Percentiles rank a stretch among this genome's conserved stretches.
These are phyloP conservation scores for Lithophane socia DNA, from an alignment of 2,888 invertebrate genomes.

Conservation along the genomic window DNA sequence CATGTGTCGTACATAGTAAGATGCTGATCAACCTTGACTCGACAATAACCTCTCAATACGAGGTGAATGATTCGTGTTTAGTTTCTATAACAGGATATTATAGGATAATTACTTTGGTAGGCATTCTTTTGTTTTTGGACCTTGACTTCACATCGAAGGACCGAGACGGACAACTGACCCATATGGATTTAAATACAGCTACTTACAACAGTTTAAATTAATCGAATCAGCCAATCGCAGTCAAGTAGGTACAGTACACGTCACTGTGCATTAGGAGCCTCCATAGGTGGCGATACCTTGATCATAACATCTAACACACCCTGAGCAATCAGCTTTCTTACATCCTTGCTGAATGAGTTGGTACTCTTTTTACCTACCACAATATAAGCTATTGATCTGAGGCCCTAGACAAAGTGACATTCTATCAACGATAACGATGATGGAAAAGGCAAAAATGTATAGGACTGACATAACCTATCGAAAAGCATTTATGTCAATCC, in stretches of 20 bases:
- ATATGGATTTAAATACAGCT: not conserved
- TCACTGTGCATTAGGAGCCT: not conserved
- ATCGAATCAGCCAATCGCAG: not conserved
- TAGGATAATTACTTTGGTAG: conserved; percentile 49
- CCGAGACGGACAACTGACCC: not conserved
- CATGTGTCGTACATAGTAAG: conserved; percentile 75
- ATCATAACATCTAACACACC: not conserved
- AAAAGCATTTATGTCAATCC: too few species aligned
- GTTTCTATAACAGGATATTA: conserved; percentile 69
- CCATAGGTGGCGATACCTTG: not conserved
- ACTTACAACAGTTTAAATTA: not conserved
- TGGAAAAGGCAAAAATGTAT: too few species aligned
- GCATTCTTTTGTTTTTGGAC: conserved; percentile 47
- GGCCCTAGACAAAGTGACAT: too few species aligned
- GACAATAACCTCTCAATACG: conserved; percentile 68
- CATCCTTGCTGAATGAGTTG: not conserved
- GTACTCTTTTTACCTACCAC: not conserved
- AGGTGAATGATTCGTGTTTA: conserved; percentile 74
- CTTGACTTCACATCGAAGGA: conserved; percentile 25
- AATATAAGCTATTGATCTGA: not conserved
- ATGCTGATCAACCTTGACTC: conserved; percentile 76
- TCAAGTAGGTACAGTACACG: not conserved
- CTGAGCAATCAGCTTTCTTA: not conserved
- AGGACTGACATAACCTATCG: too few species aligned
- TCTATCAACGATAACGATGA: too few species aligned